phyloP scores from a whole-genome alignment of 2,888 invertebrate genomes.

The Agonopterix alstromeriana region DNA sequence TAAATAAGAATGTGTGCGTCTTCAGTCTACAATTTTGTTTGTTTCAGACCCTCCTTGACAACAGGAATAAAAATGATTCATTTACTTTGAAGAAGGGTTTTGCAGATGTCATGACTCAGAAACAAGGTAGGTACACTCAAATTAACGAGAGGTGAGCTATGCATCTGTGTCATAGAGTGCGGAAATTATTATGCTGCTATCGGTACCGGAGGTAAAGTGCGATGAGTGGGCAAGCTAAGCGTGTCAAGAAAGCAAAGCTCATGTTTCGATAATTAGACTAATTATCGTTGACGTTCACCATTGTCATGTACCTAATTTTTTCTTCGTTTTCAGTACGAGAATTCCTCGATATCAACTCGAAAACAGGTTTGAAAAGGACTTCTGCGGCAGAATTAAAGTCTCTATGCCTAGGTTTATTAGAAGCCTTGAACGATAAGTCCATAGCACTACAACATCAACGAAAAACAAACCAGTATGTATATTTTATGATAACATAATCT shows the following conservation, averaged over 20 bases:
- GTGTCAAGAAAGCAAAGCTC: too few relatives aligned
- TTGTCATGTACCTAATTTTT: too few relatives aligned
- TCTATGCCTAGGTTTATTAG: constrained; percentile 86
- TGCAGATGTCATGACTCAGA: constrained; percentile 84
- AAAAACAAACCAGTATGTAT: constrained; percentile 86
- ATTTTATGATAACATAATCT: constrained; percentile 1
- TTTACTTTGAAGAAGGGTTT: constrained; percentile 82
- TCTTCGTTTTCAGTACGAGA: constrained; percentile 79
- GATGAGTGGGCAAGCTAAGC: too few relatives aligned
- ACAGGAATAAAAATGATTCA: constrained; percentile 83
- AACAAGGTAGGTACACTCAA: constrained; percentile 79
- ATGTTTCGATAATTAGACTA: too few relatives aligned
- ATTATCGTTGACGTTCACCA: too few relatives aligned
- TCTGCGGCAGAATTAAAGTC: constrained; percentile 86
- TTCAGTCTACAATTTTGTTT: not conserved
- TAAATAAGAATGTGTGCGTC: too few relatives aligned
- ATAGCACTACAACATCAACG: constrained; percentile 89
- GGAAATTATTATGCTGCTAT: too few relatives aligned
- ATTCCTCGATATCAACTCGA: constrained; percentile 80
- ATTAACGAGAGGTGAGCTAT: too few relatives aligned
- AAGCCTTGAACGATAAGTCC: constrained; percentile 91
- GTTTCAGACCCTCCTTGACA: constrained; percentile 81
- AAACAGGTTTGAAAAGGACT: constrained; percentile 43
- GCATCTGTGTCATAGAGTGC: too few relatives aligned
- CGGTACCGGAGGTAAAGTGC: too few relatives aligned